These are phyloP conservation scores for Gymnoscopelus microlampas DNA, from an alignment of 2,797 vertebrate species.

Conservation along the genomic window DNA sequence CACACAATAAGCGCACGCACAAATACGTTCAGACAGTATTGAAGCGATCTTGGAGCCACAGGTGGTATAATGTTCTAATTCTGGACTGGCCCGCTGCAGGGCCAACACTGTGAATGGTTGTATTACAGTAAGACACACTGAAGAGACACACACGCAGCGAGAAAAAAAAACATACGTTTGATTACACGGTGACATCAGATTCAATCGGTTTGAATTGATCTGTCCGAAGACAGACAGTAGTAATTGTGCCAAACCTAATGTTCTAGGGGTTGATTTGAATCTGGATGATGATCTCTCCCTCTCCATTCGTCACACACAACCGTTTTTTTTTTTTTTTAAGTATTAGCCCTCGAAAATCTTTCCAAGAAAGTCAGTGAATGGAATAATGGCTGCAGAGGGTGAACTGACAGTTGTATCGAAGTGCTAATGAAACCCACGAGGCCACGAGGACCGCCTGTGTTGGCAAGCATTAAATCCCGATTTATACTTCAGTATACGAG, in stretches of 20 bases:
- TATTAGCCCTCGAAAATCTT: neutral
- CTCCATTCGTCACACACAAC: slow-evolving; percentile 3
- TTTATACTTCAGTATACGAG: no score
- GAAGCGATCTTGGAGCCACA: no score
- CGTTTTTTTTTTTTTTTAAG: neutral
- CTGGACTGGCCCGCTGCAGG: no score
- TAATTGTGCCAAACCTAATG: neutral
- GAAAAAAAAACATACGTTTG: no score
- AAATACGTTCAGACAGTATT: no score
- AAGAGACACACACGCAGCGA: no score
- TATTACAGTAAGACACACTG: no score
- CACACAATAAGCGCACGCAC: no score
- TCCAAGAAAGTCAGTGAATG: slow-evolving; percentile 7
- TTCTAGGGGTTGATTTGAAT: neutral
- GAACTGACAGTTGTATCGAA: slow-evolving; percentile 17
- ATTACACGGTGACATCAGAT: no score
- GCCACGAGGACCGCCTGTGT: neutral
- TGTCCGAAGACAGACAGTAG: neutral
- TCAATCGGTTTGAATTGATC: neutral
- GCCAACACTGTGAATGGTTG: no score
- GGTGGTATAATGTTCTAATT: no score
- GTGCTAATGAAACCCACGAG: slow-evolving; percentile 11
- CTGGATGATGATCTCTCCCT: neutral
- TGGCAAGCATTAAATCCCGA: neutral
- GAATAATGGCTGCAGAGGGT: slow-evolving; percentile 4